Evolutionary conservation across 1,140 invertebrate genomes (phyloP), one percentile per base, ranked within the genome.

Genomic region (Uloborus diversus): DNA sequence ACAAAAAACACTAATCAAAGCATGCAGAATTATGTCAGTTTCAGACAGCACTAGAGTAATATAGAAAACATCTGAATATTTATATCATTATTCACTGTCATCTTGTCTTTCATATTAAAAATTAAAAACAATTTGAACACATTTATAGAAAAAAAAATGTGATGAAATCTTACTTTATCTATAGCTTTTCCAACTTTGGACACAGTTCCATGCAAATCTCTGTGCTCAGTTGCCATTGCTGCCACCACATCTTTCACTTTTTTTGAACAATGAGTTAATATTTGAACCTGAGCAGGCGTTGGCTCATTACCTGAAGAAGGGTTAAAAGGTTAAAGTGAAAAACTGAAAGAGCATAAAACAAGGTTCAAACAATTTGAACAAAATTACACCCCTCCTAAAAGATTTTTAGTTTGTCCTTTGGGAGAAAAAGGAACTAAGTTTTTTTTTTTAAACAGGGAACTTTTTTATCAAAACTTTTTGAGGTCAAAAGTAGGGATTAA

Each of bases 171-270:
- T 76, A 82, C 81, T 84, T 95, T 92, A 85, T 99, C 97, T 83
- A 99, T 96, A 0, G 94, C 93, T 89, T 98, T 98, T 20, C 97
- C 97, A 35, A 98, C 95, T 90, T 96, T 96, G 0, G 96, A 98
- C 1, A 99, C 96, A 65, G 94, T 93, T 80, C 94, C 93, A 85
- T 97, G 95, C 3, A 92, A 86, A 81, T 92, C 92, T 73, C 92
- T 88, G 84, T 93, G 92, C 88, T 96, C 93, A 71, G 92, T 91
- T 3, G 94, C 93, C 71, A 96, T 66, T 51, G 80, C 57, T 9
- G 75, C 61, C 35, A 82, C 73, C 7, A 81, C 69, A 56, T 87
- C 86, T 51, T 84, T 85, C 3, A 87, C 83, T 82, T 84, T 83
- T 25, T 84, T 84, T 20, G 86, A 33, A 69, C 85, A 85, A 65